Evolutionary conservation across 2,888 invertebrate species (phyloP).

Genomic region (Lagria hirta): DNA sequence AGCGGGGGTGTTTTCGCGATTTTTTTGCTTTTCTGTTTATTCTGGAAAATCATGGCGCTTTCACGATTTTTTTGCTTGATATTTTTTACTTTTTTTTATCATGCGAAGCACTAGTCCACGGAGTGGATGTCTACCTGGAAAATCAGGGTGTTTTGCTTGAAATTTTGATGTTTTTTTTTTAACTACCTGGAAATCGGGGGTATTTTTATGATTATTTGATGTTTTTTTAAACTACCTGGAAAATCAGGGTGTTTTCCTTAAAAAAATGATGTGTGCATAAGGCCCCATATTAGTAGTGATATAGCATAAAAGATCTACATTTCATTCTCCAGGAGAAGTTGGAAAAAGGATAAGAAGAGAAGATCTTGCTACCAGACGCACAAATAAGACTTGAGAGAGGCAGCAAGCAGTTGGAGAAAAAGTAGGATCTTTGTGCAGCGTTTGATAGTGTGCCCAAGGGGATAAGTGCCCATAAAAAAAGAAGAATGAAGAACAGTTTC

Average conservation of each 20-base stretch:
- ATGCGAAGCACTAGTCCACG: conserved; percentile 9
- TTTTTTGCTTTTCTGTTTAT: conserved; percentile 4
- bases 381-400: too few species aligned
- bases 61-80: too few species aligned
- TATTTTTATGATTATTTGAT: conserved; percentile 10
- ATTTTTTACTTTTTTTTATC: conserved; percentile 9
- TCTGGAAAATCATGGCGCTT: conserved; percentile 2
- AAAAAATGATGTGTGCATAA: conserved; percentile 8
- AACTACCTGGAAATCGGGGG: conserved; percentile 10
- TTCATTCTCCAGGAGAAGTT: too few species aligned
- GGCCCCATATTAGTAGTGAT: too few species aligned
- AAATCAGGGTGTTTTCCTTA: conserved; percentile 7
- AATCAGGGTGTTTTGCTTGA: conserved; percentile 7
- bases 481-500: too few species aligned
- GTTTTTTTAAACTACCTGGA: conserved; percentile 8
- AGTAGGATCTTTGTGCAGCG: too few species aligned
- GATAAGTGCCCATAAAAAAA: too few species aligned
- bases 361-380: too few species aligned
- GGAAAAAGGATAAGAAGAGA: too few species aligned
- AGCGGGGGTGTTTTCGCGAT: conserved; percentile 3
- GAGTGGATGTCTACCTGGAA: conserved; percentile 9
- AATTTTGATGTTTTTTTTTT: conserved; percentile 8
- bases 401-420: too few species aligned
- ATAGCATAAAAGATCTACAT: too few species aligned
- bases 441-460: too few species aligned